Conservation (phyloP, 2,888 invertebrate species). For the Punctoribates punctum region DNA sequence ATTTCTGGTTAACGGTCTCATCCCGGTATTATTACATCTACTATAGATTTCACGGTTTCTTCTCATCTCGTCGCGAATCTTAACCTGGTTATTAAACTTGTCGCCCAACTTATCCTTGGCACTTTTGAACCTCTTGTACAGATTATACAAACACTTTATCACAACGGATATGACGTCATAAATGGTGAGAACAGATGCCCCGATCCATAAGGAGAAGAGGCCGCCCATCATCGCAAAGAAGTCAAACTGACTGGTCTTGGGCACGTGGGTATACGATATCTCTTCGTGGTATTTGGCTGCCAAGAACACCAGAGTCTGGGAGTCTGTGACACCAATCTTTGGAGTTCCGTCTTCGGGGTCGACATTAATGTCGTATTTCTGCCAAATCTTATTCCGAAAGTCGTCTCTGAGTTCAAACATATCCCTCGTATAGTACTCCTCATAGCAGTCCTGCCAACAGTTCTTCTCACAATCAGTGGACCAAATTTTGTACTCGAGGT, state of each 20-base stretch:
- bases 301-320: not conserved
- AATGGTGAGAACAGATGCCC: not conserved
- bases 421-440: not conserved
- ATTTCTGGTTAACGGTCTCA: no score
- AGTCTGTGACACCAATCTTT: no score
- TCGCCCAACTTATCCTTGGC: no score
- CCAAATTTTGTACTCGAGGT: not conserved
- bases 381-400: not conserved
- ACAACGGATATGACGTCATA: not conserved
- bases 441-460: not conserved
- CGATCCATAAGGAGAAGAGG: slow-evolving; percentile 21
- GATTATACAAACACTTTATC: no score
- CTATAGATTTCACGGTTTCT: no score
- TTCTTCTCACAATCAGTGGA: not conserved
- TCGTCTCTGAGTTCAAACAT: slow-evolving; percentile 1
- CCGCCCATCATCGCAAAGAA: slow-evolving; percentile 23
- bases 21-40: no score
- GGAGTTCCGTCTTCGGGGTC: not conserved
- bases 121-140: no score
- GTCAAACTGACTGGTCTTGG: not conserved
- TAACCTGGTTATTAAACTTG: no score
- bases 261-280: slow-evolving; percentile 37
- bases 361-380: not conserved
- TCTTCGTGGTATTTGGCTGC: slow-evolving; percentile 54
- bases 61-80: no score